These are phyloP conservation scores for Fukomys damarensis DNA, from an alignment of 2,113 vertebrate species.

Conservation along the genomic window DNA sequence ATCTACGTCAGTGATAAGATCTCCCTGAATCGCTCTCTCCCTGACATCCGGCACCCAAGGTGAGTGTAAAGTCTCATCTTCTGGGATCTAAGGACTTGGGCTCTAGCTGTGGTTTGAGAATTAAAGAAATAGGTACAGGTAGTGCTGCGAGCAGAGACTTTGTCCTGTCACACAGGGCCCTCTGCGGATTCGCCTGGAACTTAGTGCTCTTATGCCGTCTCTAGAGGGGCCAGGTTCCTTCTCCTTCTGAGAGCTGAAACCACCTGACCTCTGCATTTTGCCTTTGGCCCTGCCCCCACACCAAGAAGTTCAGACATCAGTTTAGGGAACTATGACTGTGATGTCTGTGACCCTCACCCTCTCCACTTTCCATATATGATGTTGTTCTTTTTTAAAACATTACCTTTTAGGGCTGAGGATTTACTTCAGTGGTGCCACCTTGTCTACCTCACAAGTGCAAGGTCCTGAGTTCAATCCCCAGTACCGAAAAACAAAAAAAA, in stretches of 20 bases:
- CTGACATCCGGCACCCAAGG: conserved; percentile 97
- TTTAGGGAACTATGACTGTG: not conserved
- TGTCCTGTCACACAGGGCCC: not conserved
- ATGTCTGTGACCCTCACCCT: not conserved
- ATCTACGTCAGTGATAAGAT: conserved; percentile 98
- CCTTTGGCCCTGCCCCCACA: not conserved
- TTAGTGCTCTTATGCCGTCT: not conserved
- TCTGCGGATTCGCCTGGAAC: not conserved
- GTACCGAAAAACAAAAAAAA: not conserved
- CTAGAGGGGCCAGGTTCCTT: not conserved
- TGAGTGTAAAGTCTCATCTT: conserved; percentile 85
- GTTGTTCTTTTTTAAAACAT: not conserved
- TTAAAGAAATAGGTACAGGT: not conserved
- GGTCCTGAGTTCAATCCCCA: too few species aligned
- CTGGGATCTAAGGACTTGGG: not conserved
- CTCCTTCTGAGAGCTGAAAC: not conserved
- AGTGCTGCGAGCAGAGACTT: not conserved
- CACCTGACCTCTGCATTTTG: not conserved
- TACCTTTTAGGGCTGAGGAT: not conserved
- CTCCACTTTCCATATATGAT: not conserved
- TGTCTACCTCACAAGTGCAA: too few species aligned
- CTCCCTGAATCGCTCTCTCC: conserved; percentile 96
- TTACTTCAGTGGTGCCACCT: too few species aligned
- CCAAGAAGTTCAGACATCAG: not conserved
- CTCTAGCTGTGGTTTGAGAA: not conserved